phyloP scores from a whole-genome alignment of 1,140 invertebrate species.

The Tribolium castaneum region DNA sequence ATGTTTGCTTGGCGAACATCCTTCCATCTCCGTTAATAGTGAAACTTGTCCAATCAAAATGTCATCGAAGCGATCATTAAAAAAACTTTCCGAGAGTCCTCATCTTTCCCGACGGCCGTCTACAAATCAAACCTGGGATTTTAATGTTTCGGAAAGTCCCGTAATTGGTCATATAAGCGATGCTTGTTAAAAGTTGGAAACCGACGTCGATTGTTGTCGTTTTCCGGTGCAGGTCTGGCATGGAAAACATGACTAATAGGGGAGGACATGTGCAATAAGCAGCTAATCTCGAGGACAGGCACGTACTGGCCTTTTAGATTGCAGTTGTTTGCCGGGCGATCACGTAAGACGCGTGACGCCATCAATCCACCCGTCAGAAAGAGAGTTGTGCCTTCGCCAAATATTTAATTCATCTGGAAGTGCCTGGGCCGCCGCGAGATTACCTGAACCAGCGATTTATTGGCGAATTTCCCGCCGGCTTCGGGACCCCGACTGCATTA shows the following conservation, averaged over 20 bases:
- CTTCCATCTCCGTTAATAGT: neutral
- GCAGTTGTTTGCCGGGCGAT: constrained; percentile 47
- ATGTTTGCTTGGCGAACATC: neutral
- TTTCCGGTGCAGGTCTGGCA: neutral
- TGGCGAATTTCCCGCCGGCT: constrained; percentile 5
- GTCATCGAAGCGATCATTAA: neutral
- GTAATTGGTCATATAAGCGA: neutral
- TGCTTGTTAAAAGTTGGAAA: neutral
- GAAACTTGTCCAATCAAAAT: neutral
- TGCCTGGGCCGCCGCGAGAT: constrained; percentile 10
- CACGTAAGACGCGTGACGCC: constrained; percentile 49
- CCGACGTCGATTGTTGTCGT: neutral
- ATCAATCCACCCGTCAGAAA: constrained; percentile 46
- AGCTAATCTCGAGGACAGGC: constrained; percentile 46
- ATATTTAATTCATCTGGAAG: constrained; percentile 39
- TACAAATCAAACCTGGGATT: neutral
- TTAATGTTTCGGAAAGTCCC: neutral
- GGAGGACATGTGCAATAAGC: constrained; percentile 42
- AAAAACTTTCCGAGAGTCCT: neutral
- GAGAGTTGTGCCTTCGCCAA: constrained; percentile 36
- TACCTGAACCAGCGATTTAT: constrained; percentile 26
- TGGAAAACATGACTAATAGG: constrained; percentile 44
- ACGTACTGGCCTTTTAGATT: constrained; percentile 49
- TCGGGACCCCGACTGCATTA: neutral
- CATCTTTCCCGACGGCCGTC: neutral